Evolutionary conservation across 2,113 vertebrate species (phyloP).

Genomic region (Montifringilla adamsi): DNA sequence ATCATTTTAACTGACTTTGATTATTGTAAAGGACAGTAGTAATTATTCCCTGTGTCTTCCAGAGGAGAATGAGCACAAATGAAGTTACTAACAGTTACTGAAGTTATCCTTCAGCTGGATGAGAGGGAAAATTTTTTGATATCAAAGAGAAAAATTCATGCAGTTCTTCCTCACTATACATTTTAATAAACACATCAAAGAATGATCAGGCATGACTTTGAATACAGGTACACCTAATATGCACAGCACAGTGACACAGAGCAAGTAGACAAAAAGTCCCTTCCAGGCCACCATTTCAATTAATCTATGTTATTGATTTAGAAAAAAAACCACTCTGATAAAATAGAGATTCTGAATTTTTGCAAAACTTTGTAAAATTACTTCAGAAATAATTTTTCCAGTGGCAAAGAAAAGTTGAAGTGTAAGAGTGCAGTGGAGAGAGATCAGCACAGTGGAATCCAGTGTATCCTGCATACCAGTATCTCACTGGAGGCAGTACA

Average conservation of each 20-base stretch:
- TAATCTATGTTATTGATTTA: background rate
- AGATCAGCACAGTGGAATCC: background rate
- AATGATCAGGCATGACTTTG: background rate
- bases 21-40: background rate
- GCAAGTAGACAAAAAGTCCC: background rate
- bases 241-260: background rate
- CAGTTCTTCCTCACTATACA: background rate
- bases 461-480: background rate
- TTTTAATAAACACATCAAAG: background rate
- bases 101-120: background rate
- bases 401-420: background rate
- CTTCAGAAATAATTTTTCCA: background rate
- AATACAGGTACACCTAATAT: background rate
- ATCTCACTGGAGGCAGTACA: background rate
- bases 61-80: background rate
- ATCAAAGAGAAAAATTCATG: background rate
- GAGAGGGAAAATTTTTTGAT: background rate
- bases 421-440: background rate
- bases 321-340: background rate
- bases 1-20: background rate
- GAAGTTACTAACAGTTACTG: background rate
- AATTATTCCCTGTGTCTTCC: background rate
- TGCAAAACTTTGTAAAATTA: background rate
- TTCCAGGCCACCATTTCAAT: background rate
- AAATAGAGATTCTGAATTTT: background rate